Percentiles rank a stretch among this genome's conserved stretches.
phyloP scores from a whole-genome alignment of 2,888 invertebrate genomes.

The Parnassius mnemosyne region DNA sequence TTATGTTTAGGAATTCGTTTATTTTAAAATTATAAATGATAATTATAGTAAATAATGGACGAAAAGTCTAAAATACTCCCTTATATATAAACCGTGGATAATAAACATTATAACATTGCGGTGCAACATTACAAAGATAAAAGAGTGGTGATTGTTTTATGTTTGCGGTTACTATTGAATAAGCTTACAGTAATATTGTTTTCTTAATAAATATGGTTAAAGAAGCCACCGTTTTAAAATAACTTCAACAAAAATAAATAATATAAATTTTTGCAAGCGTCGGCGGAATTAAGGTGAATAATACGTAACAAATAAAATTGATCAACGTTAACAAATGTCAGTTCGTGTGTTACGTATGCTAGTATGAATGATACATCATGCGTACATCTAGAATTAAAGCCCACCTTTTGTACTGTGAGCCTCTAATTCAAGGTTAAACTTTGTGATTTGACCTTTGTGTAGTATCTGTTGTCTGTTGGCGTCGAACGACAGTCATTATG shows the following conservation, averaged over 20 bases:
- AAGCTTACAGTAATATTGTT: neutral
- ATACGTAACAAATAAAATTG: constrained; percentile 2
- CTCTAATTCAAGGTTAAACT: constrained; percentile 48
- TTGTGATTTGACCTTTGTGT: constrained; percentile 50
- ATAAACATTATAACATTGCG: neutral
- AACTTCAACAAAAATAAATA: neutral
- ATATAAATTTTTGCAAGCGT: neutral
- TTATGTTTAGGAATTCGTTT: too few relatives aligned
- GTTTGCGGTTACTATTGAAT: constrained; percentile 10
- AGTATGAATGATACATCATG: too few relatives aligned
- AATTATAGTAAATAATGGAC: too few relatives aligned
- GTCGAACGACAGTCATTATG: constrained; percentile 2
- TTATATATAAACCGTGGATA: neutral
- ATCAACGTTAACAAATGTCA: constrained; percentile 2
- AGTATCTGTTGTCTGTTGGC: constrained; percentile 36
- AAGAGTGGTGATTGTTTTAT: neutral
- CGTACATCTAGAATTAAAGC: too few relatives aligned
- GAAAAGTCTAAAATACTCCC: too few relatives aligned
- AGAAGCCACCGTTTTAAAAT: neutral
- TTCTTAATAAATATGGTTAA: too few relatives aligned
- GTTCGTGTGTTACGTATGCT: too few relatives aligned
- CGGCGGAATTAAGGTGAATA: neutral
- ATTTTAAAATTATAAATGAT: too few relatives aligned
- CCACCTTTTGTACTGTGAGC: constrained; percentile 31
- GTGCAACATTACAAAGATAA: neutral